Percentiles rank a stretch among this genome's conserved stretches.
phyloP scores from a whole-genome alignment of 2,113 vertebrate genomes.

The Lichenostomus cassidix region DNA sequence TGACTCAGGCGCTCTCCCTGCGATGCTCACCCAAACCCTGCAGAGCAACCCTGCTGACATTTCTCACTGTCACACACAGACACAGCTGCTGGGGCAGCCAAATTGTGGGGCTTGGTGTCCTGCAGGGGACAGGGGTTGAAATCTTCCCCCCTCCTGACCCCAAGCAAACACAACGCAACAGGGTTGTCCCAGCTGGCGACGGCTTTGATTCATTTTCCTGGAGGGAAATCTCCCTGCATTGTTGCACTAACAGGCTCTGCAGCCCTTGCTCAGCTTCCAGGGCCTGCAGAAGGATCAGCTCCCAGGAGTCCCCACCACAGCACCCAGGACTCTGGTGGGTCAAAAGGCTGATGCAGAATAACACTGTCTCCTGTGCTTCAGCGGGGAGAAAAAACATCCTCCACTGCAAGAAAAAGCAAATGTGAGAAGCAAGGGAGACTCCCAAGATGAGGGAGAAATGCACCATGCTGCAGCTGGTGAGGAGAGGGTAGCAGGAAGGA shows the following conservation, averaged over 20 bases:
- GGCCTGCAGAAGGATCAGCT: neutral
- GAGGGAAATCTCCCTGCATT: neutral
- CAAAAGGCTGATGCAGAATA: neutral
- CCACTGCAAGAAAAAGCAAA: neutral
- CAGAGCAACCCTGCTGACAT: neutral
- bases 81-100: neutral
- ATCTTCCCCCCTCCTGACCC: neutral
- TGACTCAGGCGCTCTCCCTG: neutral
- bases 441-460: neutral
- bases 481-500: neutral
- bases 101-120: neutral
- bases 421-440: neutral
- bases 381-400: neutral
- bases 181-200: neutral
- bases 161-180: neutral
- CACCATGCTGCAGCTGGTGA: neutral
- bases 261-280: neutral
- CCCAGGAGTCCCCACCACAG: fast-evolving
- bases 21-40: fast-evolving
- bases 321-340: fast-evolving
- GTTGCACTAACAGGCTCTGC: neutral
- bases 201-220: neutral
- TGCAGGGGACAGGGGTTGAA: neutral
- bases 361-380: neutral
- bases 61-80: neutral